Base-by-base conservation (phyloP, 2,797 vertebrate species). In the Chelonia mydas region DNA sequence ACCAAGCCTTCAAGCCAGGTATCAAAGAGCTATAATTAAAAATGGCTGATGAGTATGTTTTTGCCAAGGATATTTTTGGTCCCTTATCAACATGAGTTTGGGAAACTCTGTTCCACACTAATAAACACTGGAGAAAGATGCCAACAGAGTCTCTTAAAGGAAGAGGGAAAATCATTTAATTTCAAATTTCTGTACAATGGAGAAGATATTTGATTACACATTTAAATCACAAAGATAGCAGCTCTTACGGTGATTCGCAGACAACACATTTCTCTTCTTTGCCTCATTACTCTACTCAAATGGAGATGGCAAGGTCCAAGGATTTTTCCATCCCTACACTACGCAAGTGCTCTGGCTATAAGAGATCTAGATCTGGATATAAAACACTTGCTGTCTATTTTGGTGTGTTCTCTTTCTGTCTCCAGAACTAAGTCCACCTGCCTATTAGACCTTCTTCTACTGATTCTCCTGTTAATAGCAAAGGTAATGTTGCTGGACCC, bases 81-180 rank as follows among this genome's bases (percentile, higher is more conserved):
- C 65, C 54, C 55, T 94, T 93, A 90, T 94, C 87, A 95, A 86
- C 6, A 81, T 5, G 50, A 45, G 5, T 11, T 89, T 81, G 50
- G 59, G 49, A 89, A 95, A 76, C 1, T 50, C n/a, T 41, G 57
- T 49, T 91, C n/a, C 74, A 77, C 15, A 13, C 45, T 78, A 93
- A 89, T 11, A 89, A 94, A 91, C 79, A 92, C 81, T 0, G 7
- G 85, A 92, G 37, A 93, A 59, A 76, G 23, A 45, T 86, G 12
- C 65, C 68, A 68, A 47, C 33, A 81, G 80, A 82, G 25, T 3
- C n/a, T 90, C 86, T 61, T 47, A 15, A 59, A 83, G 79, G 16
- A 27, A 82, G 0, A 45, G 13, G 54, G 25, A 87, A 51, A 88
- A 92, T 41, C 81, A 92, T 84, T 79, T 33, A 41, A 90, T 51